Evolutionary conservation across 2,113 vertebrate genomes (phyloP).

Genomic region (Albula goreensis): DNA sequence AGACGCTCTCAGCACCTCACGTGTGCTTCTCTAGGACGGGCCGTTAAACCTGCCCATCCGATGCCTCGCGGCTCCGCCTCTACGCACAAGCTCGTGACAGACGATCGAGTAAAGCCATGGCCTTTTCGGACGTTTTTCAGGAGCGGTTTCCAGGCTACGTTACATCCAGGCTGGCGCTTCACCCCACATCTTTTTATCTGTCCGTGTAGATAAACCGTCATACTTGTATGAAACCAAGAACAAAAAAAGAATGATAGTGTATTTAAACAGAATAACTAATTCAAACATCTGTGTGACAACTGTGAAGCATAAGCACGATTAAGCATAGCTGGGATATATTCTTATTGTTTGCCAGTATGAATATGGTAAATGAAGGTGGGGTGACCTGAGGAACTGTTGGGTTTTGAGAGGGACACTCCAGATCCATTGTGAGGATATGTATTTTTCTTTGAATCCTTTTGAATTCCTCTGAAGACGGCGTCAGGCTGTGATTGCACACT

Average conservation of each 20-base stretch:
- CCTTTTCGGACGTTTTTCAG: background rate
- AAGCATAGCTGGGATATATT: background rate
- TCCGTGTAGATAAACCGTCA: background rate
- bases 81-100: background rate
- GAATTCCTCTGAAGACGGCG: background rate
- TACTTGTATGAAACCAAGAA: background rate
- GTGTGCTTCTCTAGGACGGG: no score
- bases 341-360: background rate
- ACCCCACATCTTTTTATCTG: background rate
- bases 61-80: background rate
- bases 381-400: background rate
- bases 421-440: background rate
- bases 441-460: constrained; percentile 1
- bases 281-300: background rate
- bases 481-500: constrained; percentile 5
- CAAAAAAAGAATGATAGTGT: no score
- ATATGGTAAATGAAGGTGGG: background rate
- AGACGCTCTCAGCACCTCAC: no score
- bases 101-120: background rate
- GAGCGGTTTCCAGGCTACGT: no score
- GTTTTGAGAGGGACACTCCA: constrained; percentile 18
- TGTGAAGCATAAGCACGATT: background rate
- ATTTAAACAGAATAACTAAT: background rate
- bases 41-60: no score
- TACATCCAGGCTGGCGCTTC: background rate